Conservation (phyloP, 1,140 invertebrate genomes). For the Harlomillsia oculata region DNA sequence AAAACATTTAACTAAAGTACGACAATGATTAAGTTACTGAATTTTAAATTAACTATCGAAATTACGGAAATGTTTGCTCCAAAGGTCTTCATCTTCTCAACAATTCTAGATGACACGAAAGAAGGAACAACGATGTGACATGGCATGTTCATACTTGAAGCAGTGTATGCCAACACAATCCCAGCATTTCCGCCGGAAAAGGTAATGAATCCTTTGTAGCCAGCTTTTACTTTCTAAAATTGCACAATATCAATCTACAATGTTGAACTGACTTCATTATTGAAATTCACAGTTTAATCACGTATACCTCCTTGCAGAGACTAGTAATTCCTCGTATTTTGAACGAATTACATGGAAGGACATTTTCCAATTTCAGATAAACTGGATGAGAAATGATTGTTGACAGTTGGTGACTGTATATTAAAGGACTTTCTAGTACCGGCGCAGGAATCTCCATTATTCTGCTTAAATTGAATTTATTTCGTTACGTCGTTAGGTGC, state of each 20-base stretch:
- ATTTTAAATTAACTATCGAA: not conserved
- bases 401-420: constrained; percentile 41
- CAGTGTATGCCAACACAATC: constrained; percentile 45
- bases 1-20: not conserved
- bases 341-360: constrained; percentile 46
- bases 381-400: constrained; percentile 39
- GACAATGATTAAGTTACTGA: not conserved
- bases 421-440: constrained; percentile 41
- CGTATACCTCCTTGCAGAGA: constrained; percentile 41
- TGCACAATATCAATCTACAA: not conserved
- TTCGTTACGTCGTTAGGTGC: too few species aligned
- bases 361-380: constrained; percentile 47
- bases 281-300: not conserved
- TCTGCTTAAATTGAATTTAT: too few species aligned
- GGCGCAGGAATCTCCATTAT: too few species aligned
- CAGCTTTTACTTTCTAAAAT: constrained; percentile 39
- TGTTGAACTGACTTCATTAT: not conserved
- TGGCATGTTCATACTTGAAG: constrained; percentile 39
- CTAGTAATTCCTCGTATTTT: constrained; percentile 46
- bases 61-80: constrained; percentile 37
- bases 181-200: constrained; percentile 50
- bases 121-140: constrained; percentile 44
- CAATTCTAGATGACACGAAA: constrained; percentile 41
- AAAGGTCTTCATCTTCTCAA: constrained; percentile 39
- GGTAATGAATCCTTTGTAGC: constrained; percentile 42